Base-by-base conservation (phyloP, 2,888 invertebrate genomes). In the Mellilla xanthometata region DNA sequence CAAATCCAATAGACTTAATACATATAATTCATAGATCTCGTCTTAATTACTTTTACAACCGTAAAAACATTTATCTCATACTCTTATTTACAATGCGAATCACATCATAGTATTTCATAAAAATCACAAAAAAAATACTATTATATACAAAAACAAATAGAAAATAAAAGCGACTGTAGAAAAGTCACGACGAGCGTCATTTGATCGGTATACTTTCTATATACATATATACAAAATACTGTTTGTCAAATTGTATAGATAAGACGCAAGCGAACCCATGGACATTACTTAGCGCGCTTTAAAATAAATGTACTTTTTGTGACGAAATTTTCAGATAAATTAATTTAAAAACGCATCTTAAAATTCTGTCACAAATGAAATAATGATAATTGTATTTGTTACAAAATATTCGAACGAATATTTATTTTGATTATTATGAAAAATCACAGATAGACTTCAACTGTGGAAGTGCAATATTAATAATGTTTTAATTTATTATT, bases 11-110 rank as follows among this genome's bases (percentile, higher is more conserved):
- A 45, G 38, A 52, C 69, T 72, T 77, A 68, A 68, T 79, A 71
- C 74, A 76, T 83, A 81, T 84, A 80, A 70, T 81, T 83, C 75
- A 76, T 82, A 82, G 81, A 84, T 84, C 81, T 81, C 72, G 73
- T 79, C 73, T 79, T 77, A 81, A 77, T 81, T 81, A 75, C 68
- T 76, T 81, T 76, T 79, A 76, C 68, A 75, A 72, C 55, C 57
- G 72, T 79, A 78, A 73, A 82, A 77, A 73, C 72, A 63, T 32
- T 34, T 10, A 31, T 62, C 56, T 58, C 71, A 64, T 78, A 72
- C 66, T 68, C 66, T 63, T 79, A 80, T 84, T 76, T 86, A 85
- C 85, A 85, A 56, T 42, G 58, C 69, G 67, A 63, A 60, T 69
- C 71, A 73, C 73, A 70, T 65, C 68, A 65, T 72, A 32, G 28